These are phyloP conservation scores for Epinotia brunnichana DNA, from an alignment of 2,888 invertebrate species.

Conservation along the genomic window DNA sequence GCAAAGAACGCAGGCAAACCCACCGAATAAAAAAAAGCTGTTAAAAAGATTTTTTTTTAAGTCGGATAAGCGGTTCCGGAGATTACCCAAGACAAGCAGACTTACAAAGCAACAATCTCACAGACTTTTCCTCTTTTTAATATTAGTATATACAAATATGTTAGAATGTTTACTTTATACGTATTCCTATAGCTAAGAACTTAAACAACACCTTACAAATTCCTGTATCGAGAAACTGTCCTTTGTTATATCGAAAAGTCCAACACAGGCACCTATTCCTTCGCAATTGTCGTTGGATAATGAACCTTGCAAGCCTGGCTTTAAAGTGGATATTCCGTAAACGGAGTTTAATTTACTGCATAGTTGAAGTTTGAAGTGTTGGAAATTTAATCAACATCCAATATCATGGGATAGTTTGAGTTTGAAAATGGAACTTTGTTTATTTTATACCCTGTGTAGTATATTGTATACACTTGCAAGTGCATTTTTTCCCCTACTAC, in stretches of 20 bases:
- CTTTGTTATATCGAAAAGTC: slow-evolving; percentile 13
- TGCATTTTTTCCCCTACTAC: too few species aligned
- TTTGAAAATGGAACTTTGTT: slow-evolving; percentile 18
- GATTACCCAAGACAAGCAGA: too few species aligned
- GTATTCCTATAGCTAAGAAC: not conserved
- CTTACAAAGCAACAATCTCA: too few species aligned
- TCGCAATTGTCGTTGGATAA: not conserved
- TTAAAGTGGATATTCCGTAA: not conserved
- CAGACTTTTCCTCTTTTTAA: too few species aligned
- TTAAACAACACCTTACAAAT: slow-evolving; percentile 8
- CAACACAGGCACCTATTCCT: slow-evolving; percentile 16
- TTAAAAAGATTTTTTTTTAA: too few species aligned
- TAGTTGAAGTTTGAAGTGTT: slow-evolving; percentile 28
- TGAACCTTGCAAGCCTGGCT: not conserved
- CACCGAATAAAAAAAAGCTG: too few species aligned
- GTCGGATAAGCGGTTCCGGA: too few species aligned
- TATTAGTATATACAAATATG: too few species aligned
- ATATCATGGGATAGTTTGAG: slow-evolving; percentile 4
- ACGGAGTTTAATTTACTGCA: slow-evolving; percentile 17
- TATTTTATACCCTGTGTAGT: slow-evolving; percentile 7
- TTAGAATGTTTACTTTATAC: not conserved
- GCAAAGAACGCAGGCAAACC: too few species aligned
- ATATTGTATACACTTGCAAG: too few species aligned
- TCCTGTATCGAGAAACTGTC: slow-evolving; percentile 22
- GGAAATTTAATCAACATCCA: slow-evolving; percentile 29